Evolutionary conservation across 2,113 vertebrate species (phyloP), one percentile per base, ranked within the genome.

Genomic region (Pterophyllum scalare): DNA sequence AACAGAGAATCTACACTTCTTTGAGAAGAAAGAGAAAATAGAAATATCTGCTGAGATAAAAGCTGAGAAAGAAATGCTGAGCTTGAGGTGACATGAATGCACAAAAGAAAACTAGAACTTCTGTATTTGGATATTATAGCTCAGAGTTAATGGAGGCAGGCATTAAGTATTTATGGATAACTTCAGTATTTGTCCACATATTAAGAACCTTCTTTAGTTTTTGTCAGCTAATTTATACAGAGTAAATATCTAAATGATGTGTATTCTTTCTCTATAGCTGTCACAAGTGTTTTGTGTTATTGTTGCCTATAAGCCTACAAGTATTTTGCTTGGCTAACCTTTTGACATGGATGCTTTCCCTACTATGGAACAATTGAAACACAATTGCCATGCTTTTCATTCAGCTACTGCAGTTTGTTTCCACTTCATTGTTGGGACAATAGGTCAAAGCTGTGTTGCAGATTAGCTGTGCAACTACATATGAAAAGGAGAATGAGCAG

Each of bases 401-500:
- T 88, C 82, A 56, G 83, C 83, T 64, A 26, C 57, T 78, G 82
- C 79, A 5, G 84, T 75, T 90, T 77, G 88, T 93, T 91, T 81
- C 82, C 80, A 90, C 90, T 91, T 88, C 80, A 88, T 90, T 91
- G 83, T 83, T 59, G 57, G 84, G 67, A 88, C 57, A 59, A 86
- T 81, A 83, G 90, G 92, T 90, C 88, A 92, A 81, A 87, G 88
- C 87, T 75, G 77, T 19, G 79, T 33, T 85, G 80, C 86, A 89
- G 79, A 93, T 92, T 91, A 94, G 91, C 87, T 75, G 83, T 56
- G 89, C 86, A 91, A 92, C 88, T 91, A 90, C 94, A 93, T 87
- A 92, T 80, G 82, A 84, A 83, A 87, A 83, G 59, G 77, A 31
- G 20, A 82, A 79, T 3, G 65, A 83, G 79, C 38, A 3, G 52